Evolutionary conservation across 1,140 invertebrate species (phyloP), one percentile per base, ranked within the genome.

Genomic region (Cydia pomonella): DNA sequence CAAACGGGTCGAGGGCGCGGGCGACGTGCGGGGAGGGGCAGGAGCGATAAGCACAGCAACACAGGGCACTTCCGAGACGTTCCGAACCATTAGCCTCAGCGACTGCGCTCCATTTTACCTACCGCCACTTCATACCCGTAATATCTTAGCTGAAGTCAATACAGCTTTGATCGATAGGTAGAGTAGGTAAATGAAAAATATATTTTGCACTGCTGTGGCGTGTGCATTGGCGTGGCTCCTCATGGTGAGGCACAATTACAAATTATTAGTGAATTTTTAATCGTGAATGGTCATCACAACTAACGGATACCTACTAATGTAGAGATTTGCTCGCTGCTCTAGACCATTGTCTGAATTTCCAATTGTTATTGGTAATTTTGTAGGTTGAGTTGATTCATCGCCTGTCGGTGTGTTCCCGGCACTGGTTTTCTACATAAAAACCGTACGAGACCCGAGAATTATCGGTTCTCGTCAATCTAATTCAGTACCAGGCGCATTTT

Each of bases 11-110:
- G 85, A 82, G 81, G 81, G 80, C 79, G 80, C 41, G 73, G 29
- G 71, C 38, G 76, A 69, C 38, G 64, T 12, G 69, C 76, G 38
- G 78, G 13, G 79, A 27, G 59, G 50, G 50, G 47, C 38, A 74
- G 12, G 18, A 38, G 64, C 79, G 86, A 86, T 87, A 86, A 87
- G 69, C 76, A 72, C 76, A 74, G 77, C 78, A 77, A 69, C 29
- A 69, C 29, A 69, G 64, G 64, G 64, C 64, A 82, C 85, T 87
- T 88, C 85, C 86, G 85, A 84, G 80, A 81, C 82, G 87, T 88
- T 88, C 85, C 87, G 81, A 83, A 78, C 85, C 87, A 87, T 87
- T 88, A 86, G 84, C 80, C 80, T 72, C 76, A 73, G 59, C 76
- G 64, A 69, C 64, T 69, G 80, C 80, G 80, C 77, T 80, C 79